These are phyloP conservation scores for Microcebus jonahi DNA, from an alignment of 2,113 vertebrate species.

Conservation along the genomic window DNA sequence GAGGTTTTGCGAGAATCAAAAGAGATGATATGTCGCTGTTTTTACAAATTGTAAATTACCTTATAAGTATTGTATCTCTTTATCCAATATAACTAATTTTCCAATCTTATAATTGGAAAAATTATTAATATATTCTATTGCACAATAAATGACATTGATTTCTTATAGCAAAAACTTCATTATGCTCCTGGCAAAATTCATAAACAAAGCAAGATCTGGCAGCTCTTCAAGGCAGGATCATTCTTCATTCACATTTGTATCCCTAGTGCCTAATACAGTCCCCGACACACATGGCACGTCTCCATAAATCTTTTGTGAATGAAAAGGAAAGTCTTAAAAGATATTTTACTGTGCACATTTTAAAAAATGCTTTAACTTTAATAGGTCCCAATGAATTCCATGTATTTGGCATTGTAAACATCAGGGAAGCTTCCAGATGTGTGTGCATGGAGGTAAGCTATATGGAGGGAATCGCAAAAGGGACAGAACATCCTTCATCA, in stretches of 20 bases:
- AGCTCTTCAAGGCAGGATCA: neutral
- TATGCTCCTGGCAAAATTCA: neutral
- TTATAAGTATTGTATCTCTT: neutral
- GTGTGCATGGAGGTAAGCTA: neutral
- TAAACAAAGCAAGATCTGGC: neutral
- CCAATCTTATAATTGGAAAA: neutral
- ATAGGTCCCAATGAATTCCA: neutral
- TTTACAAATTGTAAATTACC: conserved; percentile 12
- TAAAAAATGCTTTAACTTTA: neutral
- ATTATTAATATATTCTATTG: neutral
- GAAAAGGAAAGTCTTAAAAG: neutral
- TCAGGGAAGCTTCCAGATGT: neutral
- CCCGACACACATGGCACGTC: neutral
- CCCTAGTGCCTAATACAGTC: neutral
- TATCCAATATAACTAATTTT: conserved; percentile 1
- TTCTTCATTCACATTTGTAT: neutral
- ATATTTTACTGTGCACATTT: neutral
- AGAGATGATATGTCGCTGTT: neutral
- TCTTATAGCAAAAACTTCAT: neutral
- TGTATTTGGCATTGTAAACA: neutral
- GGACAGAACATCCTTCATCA: neutral
- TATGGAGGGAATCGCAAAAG: neutral
- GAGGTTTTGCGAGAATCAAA: neutral
- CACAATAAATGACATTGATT: neutral
- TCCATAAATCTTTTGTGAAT: neutral